phyloP scores from a whole-genome alignment of 2,888 invertebrate species.

The Neocrepidodera transversa region DNA sequence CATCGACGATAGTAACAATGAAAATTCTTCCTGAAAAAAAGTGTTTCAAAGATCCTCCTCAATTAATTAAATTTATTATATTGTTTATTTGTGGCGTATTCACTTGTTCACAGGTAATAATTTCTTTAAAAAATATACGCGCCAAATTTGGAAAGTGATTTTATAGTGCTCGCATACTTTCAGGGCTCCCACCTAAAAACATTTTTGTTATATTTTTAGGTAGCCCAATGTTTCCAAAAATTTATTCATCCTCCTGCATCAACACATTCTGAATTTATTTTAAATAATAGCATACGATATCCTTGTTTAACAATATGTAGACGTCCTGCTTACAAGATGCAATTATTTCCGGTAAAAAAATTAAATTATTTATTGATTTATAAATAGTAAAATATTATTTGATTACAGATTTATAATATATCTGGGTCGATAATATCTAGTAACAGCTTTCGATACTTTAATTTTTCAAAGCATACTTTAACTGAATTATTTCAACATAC shows the following conservation, averaged over 20 bases:
- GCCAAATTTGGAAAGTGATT: background rate
- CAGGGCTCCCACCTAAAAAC: too few species aligned
- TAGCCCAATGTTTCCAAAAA: conserved; percentile 68
- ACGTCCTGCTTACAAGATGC: conserved; percentile 69
- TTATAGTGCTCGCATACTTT: too few species aligned
- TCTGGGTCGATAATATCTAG: conserved; percentile 49
- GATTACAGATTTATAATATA: too few species aligned
- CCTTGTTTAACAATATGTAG: conserved; percentile 75
- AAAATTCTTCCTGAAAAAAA: conserved; percentile 8
- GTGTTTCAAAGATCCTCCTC: conserved; percentile 12
- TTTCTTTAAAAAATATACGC: background rate
- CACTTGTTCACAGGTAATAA: conserved; percentile 13
- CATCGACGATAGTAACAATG: too few species aligned
- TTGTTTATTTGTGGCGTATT: conserved; percentile 16
- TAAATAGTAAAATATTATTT: too few species aligned
- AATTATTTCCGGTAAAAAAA: conserved; percentile 66
- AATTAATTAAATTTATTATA: conserved; percentile 15
- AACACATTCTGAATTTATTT: conserved; percentile 71
- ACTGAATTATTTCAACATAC: conserved; percentile 68
- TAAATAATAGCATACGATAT: conserved; percentile 71
- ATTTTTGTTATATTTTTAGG: conserved; percentile 62
- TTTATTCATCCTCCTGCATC: conserved; percentile 69
- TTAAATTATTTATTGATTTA: too few species aligned
- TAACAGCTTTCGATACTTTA: conserved; percentile 58
- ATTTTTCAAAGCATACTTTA: conserved; percentile 64